Evolutionary conservation across 2,888 invertebrate species (phyloP).

Genomic region (Megaustenia siamemsis): DNA sequence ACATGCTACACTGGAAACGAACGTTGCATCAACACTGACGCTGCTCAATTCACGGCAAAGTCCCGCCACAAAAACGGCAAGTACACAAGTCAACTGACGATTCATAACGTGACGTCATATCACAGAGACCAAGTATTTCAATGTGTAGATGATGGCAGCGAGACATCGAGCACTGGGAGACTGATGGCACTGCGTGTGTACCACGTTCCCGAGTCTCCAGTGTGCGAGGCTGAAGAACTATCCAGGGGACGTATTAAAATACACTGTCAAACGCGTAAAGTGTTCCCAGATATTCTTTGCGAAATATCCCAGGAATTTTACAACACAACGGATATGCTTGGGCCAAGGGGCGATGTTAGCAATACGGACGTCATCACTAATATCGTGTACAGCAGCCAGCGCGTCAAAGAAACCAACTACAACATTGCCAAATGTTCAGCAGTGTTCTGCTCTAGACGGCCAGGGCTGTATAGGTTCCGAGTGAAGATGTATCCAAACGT

Average conservation of each 20-base stretch:
- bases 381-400: background rate
- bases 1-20: background rate
- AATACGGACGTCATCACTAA: background rate
- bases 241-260: constrained; percentile 4
- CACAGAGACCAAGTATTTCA: constrained; percentile 4
- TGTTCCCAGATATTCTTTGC: background rate
- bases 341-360: too few species aligned
- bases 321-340: background rate
- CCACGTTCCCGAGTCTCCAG: constrained; percentile 7
- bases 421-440: background rate
- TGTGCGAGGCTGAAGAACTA: background rate
- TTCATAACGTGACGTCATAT: background rate
- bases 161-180: background rate
- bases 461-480: constrained; percentile 12
- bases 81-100: constrained; percentile 13
- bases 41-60: background rate
- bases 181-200: background rate
- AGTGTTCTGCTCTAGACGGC: background rate
- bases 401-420: background rate
- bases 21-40: background rate
- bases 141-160: background rate
- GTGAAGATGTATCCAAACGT: constrained; percentile 23
- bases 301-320: background rate
- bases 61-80: background rate
- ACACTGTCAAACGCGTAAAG: constrained; percentile 3